A percentile compares a stretch with the other conserved stretches of the same genome.
phyloP scores from a whole-genome alignment of 2,113 vertebrate species.

The Burhinus bistriatus region DNA sequence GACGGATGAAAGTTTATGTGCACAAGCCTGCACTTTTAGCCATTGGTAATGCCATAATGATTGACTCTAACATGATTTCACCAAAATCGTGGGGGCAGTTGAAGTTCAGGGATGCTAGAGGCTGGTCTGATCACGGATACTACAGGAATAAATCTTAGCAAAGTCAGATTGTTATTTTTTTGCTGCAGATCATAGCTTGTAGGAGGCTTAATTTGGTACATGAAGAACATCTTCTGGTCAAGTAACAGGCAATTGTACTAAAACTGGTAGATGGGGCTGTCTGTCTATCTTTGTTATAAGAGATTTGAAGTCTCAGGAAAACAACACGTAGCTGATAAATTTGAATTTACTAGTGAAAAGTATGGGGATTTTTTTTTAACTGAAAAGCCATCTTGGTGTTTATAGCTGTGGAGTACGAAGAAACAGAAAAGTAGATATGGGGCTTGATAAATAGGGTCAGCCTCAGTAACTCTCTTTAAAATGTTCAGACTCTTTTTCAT shows the following conservation, averaged over 20 bases:
- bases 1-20: not conserved
- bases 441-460: not conserved
- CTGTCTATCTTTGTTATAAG: not conserved
- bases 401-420: not conserved
- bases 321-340: not conserved
- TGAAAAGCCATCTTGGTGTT: not conserved
- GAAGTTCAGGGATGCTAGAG: not conserved
- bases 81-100: not conserved
- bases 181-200: not conserved
- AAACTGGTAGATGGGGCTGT: not conserved
- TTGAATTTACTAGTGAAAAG: not conserved
- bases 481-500: not conserved
- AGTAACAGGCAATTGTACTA: not conserved
- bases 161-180: not conserved
- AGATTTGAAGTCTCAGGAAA: not conserved
- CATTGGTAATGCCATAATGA: not conserved
- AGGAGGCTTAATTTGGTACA: not conserved
- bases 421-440: not conserved
- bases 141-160: not conserved
- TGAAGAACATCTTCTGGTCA: not conserved
- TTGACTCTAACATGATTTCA: accelerated
- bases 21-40: not conserved
- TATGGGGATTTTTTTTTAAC: not conserved
- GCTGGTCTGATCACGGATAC: not conserved
- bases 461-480: not conserved